phyloP scores from a whole-genome alignment of 1,140 invertebrate species.

The Lucilia cuprina region DNA sequence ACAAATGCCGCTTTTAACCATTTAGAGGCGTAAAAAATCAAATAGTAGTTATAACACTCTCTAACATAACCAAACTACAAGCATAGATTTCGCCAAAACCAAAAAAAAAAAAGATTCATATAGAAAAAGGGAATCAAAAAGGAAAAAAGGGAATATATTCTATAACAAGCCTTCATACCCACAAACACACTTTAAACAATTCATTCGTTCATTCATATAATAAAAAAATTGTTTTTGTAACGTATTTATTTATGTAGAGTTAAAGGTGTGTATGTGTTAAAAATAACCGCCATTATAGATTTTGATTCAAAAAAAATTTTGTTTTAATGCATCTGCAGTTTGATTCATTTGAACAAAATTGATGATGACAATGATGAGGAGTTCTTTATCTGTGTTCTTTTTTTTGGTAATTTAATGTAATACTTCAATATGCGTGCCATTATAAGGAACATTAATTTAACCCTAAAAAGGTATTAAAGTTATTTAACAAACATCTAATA shows the following conservation, averaged over 20 bases:
- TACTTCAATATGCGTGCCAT: conserved; percentile 10
- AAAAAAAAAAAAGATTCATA: too few species aligned
- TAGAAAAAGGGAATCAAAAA: not conserved
- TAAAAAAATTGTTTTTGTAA: not conserved
- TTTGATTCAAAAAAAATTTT: not conserved
- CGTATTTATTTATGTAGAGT: not conserved
- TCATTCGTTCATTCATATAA: not conserved
- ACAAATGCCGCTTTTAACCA: conserved; percentile 4
- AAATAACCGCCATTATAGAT: not conserved
- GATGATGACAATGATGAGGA: conserved; percentile 3
- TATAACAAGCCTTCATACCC: conserved; percentile 8
- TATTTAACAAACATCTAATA: too few species aligned
- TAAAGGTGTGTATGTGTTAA: not conserved
- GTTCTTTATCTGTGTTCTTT: not conserved
- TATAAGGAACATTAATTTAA: not conserved
- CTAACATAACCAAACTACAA: not conserved
- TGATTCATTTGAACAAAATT: not conserved
- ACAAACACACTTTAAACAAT: conserved; percentile 10
- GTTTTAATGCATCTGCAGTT: not conserved
- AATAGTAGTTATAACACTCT: not conserved
- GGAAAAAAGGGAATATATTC: conserved; percentile 3
- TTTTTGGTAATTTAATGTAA: not conserved
- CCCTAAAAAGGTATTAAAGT: not conserved
- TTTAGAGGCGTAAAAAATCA: conserved; percentile 32
- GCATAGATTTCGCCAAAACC: not conserved